Evolutionary conservation across 2,888 invertebrate species (phyloP), one percentile per base, ranked within the genome.

Genomic region (Ochropacha duplaris): DNA sequence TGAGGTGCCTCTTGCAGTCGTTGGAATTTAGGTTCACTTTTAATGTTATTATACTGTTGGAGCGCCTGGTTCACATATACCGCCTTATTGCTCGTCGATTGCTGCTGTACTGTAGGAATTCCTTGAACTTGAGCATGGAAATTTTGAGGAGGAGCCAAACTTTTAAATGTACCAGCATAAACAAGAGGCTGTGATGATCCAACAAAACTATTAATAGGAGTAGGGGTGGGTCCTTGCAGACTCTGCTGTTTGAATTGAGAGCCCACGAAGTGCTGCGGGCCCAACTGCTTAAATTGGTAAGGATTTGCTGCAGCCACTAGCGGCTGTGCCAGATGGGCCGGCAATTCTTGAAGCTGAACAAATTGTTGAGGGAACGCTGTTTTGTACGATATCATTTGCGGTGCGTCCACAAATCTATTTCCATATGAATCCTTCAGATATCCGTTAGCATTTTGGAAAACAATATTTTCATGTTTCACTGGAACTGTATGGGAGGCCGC

Each of bases 381-480:
- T 62, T 83, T 87, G 58, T 89, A 91, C 0, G 86, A 74, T 3
- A 86, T 60, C 19, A 80, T 62, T 57, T 87, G 87, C 34, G 89
- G 88, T 1, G 81, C 69, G 57, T 78, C 83, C 31, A 85, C 80
- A 62, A 84, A 91, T 64, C 77, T 80, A 56, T 92, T 90, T 24
- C 92, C 92, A 61, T 92, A 92, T 0, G 92, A 92, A 66, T 92
- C 92, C 66, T 81, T 88, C 60, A 92, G 71, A 62, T 78, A 84
- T 22, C 80, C 81, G 57, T 84, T 84, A 22, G 78, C 70, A 50
- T 83, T 86, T 52, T 84, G 84, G 22, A 83, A 71, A 44, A 76
- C 64, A 50, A 69, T 74, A 57, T 83, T 79, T 62, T 85, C 80
- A 19, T 44, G 44, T 55, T 84, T 86, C 51, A 88, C 80, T 2